phyloP scores from a whole-genome alignment of 2,888 invertebrate genomes.

The Chloroclystis v-ata region DNA sequence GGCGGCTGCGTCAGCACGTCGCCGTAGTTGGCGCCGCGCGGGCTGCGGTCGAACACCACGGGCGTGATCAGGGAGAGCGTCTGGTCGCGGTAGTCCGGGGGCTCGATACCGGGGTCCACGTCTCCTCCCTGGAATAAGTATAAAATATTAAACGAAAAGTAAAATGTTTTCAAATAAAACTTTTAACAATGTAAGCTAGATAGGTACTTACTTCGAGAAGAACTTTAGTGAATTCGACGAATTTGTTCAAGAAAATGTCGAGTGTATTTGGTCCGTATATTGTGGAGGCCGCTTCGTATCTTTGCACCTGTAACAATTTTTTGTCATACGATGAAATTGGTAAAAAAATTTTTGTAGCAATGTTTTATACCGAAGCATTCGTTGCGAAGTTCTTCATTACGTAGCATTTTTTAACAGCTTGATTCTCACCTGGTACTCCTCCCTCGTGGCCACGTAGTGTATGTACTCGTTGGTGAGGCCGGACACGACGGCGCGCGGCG shows the following conservation, averaged over 20 bases:
- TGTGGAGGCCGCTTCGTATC: slow-evolving; percentile 93
- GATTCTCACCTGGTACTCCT: not conserved
- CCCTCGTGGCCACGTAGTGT: slow-evolving; percentile 86
- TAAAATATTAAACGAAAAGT: too few species aligned
- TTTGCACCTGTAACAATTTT: slow-evolving; percentile 80
- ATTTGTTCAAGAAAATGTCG: slow-evolving; percentile 85
- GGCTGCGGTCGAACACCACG: slow-evolving; percentile 86
- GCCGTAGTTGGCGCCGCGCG: slow-evolving; percentile 82
- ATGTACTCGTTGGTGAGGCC: slow-evolving; percentile 90
- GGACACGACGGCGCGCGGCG: slow-evolving; percentile 81
- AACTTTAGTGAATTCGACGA: slow-evolving; percentile 78
- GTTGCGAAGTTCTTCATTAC: too few species aligned
- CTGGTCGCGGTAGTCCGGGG: slow-evolving; percentile 82
- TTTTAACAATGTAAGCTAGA: too few species aligned
- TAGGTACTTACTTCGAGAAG: slow-evolving; percentile 61
- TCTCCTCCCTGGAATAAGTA: slow-evolving; percentile 52
- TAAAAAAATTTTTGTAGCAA: too few species aligned
- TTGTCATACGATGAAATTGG: not conserved
- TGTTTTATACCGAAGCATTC: too few species aligned
- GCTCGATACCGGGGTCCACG: slow-evolving; percentile 80
- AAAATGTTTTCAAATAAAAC: too few species aligned
- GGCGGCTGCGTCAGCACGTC: slow-evolving; percentile 84
- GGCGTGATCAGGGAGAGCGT: slow-evolving; percentile 85
- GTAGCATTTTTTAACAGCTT: too few species aligned
- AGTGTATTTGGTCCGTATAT: slow-evolving; percentile 90